phyloP scores from a whole-genome alignment of 2,113 vertebrate species.

The Entelurus aequoreus region DNA sequence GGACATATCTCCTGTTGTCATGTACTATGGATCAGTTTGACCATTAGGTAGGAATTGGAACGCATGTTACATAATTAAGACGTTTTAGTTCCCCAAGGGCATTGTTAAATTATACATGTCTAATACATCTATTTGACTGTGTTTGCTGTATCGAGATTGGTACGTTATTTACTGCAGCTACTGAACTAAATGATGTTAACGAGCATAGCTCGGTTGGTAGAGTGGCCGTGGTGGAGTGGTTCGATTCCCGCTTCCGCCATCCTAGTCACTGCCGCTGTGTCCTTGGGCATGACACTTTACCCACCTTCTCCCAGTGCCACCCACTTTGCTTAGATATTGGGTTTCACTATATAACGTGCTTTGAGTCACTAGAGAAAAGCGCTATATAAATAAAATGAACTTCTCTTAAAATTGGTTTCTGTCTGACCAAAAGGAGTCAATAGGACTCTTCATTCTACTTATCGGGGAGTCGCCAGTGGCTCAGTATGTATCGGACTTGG shows the following conservation, averaged over 20 bases:
- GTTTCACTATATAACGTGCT: no score
- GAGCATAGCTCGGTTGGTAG: not conserved
- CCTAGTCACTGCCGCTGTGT: no score
- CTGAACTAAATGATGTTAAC: conserved; percentile 10
- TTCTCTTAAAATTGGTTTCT: not conserved
- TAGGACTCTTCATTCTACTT: conserved; percentile 6
- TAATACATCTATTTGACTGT: conserved; percentile 4
- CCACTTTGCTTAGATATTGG: no score
- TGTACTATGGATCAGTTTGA: not conserved
- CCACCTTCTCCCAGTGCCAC: no score
- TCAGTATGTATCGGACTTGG: conserved; percentile 5
- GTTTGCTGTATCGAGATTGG: conserved; percentile 1
- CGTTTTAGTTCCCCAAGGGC: not conserved
- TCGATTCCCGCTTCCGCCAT: no score
- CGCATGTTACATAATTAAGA: not conserved
- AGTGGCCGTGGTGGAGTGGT: no score
- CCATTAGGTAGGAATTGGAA: not conserved
- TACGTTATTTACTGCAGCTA: conserved; percentile 11
- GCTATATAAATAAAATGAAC: no score
- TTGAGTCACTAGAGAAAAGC: no score
- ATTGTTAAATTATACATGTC: not conserved
- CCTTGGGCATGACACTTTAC: no score
- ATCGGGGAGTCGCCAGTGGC: not conserved
- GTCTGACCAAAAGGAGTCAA: conserved; percentile 10
- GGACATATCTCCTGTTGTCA: no score